Base-by-base conservation (phyloP, 2,888 invertebrate genomes). In the Tethea ocularis region DNA sequence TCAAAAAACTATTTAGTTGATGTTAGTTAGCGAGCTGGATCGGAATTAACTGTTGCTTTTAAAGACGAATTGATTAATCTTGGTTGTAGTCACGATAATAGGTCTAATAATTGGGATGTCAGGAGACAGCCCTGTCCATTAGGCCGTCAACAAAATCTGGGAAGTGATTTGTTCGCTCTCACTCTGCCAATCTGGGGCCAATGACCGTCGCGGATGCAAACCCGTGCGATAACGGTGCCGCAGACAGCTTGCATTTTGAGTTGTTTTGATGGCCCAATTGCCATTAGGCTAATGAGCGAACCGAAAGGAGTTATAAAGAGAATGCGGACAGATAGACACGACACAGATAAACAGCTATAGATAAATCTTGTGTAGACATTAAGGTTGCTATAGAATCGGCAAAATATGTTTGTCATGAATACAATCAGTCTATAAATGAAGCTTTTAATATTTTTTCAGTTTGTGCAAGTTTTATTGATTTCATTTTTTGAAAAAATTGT, bases 121-220 rank as follows among this genome's bases (percentile, higher is more conserved):
- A 41, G 13, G 70, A 60, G 78, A n/a, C 71, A 80, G 58, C 80
- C 83, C 84, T 81, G 68, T n/a, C 69, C 68, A 77, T 82, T 80
- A 80, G 76, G 72, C 75, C 73, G 68, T 56, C 58, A 53, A 78
- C 83, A 79, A 85, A 87, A 88, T 87, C 84, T 83, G 88, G 75
- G 81, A 77, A 82, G 85, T 84, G 86, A 88, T 87, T 86, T 86
- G 87, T 85, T 75, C 78, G 77, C 75, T 78, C 80, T 76, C 78
- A 76, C 80, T 79, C 71, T 75, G 85, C 81, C 79, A 84, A 84
- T 83, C 79, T 77, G 80, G 74, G 87, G 86, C 74, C 84, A 84
- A 85, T 81, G 89, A 88, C 89, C 88, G 82, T 75, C 66, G 67
- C 76, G 77, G 83, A 77, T 79, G 83, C 83, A 78, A 78, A 81